phyloP scores from a whole-genome alignment of 2,888 invertebrate genomes.

The Polymixis lichenea region DNA sequence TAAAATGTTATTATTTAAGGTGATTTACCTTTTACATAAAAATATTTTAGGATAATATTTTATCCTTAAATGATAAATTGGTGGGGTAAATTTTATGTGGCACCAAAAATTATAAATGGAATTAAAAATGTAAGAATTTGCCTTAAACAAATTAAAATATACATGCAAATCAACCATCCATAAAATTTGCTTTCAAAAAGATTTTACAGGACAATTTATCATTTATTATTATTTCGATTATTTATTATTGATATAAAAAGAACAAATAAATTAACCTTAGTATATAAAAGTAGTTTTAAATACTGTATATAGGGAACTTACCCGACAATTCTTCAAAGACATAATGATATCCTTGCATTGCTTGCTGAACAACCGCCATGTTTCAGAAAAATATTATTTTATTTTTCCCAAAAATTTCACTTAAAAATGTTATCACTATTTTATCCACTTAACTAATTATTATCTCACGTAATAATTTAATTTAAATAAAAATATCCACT shows the following conservation, averaged over 20 bases:
- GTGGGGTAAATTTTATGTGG: background rate
- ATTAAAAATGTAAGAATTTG: background rate
- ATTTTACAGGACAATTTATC: background rate
- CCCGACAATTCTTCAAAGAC: slow-evolving; percentile 63
- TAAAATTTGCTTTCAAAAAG: background rate
- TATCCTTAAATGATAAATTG: background rate
- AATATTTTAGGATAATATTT: too few species aligned
- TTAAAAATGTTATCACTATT: slow-evolving; percentile 9
- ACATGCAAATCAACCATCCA: background rate
- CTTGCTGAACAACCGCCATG: slow-evolving; percentile 60
- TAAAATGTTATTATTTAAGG: background rate
- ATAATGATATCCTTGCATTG: slow-evolving; percentile 61
- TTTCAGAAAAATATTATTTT: background rate
- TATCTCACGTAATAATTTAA: background rate
- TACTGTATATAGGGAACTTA: slow-evolving; percentile 28
- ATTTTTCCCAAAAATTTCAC: slow-evolving; percentile 3
- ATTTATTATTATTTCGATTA: background rate
- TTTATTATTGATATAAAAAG: background rate
- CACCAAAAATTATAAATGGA: background rate
- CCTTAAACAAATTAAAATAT: background rate
- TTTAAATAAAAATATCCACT: slow-evolving; percentile 9
- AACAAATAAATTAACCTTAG: background rate
- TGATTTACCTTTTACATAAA: too few species aligned
- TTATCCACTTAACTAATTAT: slow-evolving; percentile 7
- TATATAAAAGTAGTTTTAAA: too few species aligned